These are phyloP conservation scores for Harpagifer antarcticus DNA, from an alignment of 2,797 vertebrate genomes.

Conservation along the genomic window DNA sequence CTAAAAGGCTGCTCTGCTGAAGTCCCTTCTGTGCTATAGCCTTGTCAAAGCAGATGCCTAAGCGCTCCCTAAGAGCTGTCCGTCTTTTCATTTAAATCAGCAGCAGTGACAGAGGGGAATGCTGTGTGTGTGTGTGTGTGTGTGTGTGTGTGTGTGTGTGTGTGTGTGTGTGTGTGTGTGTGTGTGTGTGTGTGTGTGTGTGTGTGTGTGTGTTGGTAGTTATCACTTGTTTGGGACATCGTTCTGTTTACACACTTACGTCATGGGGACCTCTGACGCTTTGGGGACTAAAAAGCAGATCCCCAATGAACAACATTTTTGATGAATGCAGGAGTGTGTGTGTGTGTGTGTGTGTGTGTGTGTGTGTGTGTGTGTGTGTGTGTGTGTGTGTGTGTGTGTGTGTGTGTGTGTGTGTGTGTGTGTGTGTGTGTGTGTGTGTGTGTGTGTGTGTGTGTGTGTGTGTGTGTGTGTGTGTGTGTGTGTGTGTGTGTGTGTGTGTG, in stretches of 20 bases:
- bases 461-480: not conserved
- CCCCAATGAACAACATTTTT: no score
- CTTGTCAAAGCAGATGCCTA: conserved; percentile 66
- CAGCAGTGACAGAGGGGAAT: conserved; percentile 37
- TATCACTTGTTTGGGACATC: no score
- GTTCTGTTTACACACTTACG: no score
- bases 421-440: not conserved
- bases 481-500: not conserved
- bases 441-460: not conserved
- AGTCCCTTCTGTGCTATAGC: conserved; percentile 39
- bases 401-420: not conserved
- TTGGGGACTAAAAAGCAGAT: no score
- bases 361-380: not conserved
- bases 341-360: not conserved
- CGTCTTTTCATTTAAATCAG: conserved; percentile 60
- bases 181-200: no score
- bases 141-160: not conserved
- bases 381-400: not conserved
- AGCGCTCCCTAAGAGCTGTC: conserved; percentile 55
- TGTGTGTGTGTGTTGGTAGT: no score
- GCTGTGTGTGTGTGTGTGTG: not conserved
- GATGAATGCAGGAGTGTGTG: no score
- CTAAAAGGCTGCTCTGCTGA: conserved; percentile 39
- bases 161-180: no score
- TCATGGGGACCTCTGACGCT: no score